Conservation (phyloP, 2,888 invertebrate genomes). For the Eugnorisma glareosa region DNA sequence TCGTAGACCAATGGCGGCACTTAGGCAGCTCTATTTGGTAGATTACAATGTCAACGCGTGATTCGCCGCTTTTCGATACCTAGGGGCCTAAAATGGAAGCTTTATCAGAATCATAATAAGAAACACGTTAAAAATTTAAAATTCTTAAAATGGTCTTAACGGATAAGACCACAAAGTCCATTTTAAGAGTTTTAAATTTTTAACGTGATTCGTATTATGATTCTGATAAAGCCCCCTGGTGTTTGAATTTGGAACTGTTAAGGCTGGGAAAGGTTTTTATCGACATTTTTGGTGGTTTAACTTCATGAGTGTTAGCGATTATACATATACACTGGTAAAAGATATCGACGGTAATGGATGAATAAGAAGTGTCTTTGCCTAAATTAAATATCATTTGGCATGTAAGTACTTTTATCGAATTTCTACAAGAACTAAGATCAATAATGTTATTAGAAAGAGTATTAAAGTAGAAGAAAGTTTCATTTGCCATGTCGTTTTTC, state of each 20-base stretch:
- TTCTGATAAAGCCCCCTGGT: too few relatives aligned
- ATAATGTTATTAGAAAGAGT: background rate
- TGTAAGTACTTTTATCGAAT: background rate
- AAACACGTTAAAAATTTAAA: too few relatives aligned
- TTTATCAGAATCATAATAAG: too few relatives aligned
- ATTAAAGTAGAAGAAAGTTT: background rate
- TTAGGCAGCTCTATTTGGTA: slow-evolving; percentile 73
- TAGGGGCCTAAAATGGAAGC: too few relatives aligned
- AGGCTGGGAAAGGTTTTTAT: background rate
- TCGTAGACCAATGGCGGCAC: slow-evolving; percentile 79
- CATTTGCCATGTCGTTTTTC: background rate
- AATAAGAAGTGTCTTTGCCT: background rate
- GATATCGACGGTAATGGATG: background rate
- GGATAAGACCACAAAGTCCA: too few relatives aligned
- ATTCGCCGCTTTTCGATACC: slow-evolving; percentile 60
- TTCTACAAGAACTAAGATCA: background rate
- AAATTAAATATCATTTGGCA: background rate
- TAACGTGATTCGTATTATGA: too few relatives aligned
- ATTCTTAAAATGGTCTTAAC: too few relatives aligned
- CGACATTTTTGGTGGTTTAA: background rate
- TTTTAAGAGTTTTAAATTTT: too few relatives aligned
- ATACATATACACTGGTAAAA: background rate
- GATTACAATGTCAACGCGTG: slow-evolving; percentile 62
- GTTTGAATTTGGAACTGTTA: slow-evolving; percentile 6
- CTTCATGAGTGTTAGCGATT: background rate